Percentiles rank a stretch among this genome's conserved stretches.
phyloP scores from a whole-genome alignment of 2,113 vertebrate genomes.

The Mystacornis crossleyi region DNA sequence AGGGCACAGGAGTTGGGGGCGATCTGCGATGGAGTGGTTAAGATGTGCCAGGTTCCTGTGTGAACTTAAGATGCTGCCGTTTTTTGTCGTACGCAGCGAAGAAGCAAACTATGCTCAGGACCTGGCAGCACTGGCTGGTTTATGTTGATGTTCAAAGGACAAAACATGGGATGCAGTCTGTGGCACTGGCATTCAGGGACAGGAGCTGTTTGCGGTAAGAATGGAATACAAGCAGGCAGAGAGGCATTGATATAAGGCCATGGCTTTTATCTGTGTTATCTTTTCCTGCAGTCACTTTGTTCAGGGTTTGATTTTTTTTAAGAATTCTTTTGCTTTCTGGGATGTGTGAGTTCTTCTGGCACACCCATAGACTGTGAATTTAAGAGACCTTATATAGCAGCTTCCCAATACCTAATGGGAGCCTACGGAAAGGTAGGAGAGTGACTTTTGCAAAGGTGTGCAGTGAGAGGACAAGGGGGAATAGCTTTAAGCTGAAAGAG shows the following conservation, averaged over 20 bases:
- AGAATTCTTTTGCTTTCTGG: not conserved
- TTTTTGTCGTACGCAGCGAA: constrained; percentile 53
- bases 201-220: constrained; percentile 75
- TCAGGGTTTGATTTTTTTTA: not conserved
- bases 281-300: not conserved
- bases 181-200: constrained; percentile 74
- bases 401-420: not conserved
- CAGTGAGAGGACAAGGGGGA: not conserved
- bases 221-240: not conserved
- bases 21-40: too few relatives aligned
- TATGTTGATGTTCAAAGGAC: constrained; percentile 76
- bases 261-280: not conserved
- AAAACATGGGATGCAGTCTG: constrained; percentile 74
- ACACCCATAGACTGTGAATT: not conserved
- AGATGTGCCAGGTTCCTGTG: not conserved
- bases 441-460: not conserved
- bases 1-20: not conserved
- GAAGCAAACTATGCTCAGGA: constrained; percentile 44
- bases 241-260: not conserved
- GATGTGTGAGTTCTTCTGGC: not conserved
- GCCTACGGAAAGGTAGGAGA: not conserved
- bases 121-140: constrained; percentile 82
- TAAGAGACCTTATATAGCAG: not conserved
- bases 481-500: not conserved
- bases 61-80: not conserved